Evolutionary conservation across 2,113 vertebrate species (phyloP), one percentile per base, ranked within the genome.

Genomic region (Urocitellus parryii): DNA sequence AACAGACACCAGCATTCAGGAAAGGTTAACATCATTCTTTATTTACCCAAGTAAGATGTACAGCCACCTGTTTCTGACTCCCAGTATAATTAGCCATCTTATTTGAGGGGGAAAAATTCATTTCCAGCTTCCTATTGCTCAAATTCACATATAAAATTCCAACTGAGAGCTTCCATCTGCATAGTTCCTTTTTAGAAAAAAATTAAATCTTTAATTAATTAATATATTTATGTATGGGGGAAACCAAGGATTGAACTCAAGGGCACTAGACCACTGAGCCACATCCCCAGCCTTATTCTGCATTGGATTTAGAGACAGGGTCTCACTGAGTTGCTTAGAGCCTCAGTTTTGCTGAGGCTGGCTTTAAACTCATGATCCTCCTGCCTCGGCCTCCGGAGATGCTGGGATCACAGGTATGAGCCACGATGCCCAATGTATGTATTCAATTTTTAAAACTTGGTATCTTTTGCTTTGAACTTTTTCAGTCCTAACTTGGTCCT

Each of bases 1-100:
- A 91, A 89, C 56, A 96, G 79, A 65, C 88, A 96, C 81, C 72
- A 96, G 82, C 91, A 94, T 68, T 83, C 91, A 58, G 61, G 53
- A 86, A 76, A 96, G 67, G 85, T 96, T 97, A 95, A 77, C 76
- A 91, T 86, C 89, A 70, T 90, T 97, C 83, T 96, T 96, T 80
- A 80, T 74, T 95, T 93, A 90, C 45, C 45, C 10, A 29, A 92
- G 73, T 53, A 85, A 92, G 67, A 96, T 48, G 67, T 48, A 84
- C 32, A 90, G 53, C 51, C n/a, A 96, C 48, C 91, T 85, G 51
- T 67, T 92, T 87, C 74, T 14, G 86, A 67, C 74, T 95, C 53
- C 65, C 92, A 45, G 34, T 51, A 53, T 39, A 95, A 94, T 76
- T 73, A 91, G 68, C 58, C 67, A 48, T 86, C 48, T 85, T 2